These are phyloP conservation scores for Acanthurus tractus DNA, from an alignment of 2,797 vertebrate genomes.

Conservation along the genomic window DNA sequence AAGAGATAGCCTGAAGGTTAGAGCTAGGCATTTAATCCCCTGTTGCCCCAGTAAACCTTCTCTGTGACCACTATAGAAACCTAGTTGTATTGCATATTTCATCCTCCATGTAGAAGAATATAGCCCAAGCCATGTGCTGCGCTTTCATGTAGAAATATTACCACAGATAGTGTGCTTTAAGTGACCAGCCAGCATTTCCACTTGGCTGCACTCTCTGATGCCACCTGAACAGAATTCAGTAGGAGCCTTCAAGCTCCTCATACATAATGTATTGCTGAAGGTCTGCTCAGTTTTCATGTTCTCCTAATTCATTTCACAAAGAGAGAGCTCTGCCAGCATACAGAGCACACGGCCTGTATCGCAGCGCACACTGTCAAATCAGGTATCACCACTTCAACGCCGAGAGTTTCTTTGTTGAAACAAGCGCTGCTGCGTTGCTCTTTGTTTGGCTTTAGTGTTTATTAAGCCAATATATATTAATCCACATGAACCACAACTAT, in stretches of 20 bases:
- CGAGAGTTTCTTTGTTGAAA: slow-evolving; percentile 32
- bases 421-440: slow-evolving; percentile 17
- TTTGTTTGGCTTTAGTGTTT: slow-evolving; percentile 27
- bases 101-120: slow-evolving; percentile 46
- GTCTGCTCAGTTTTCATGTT: slow-evolving; percentile 83
- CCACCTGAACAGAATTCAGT: slow-evolving; percentile 83
- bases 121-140: slow-evolving; percentile 36
- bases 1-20: slow-evolving; percentile 56
- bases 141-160: slow-evolving; percentile 77
- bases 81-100: slow-evolving; percentile 62
- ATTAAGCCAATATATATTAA: slow-evolving; percentile 23
- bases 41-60: slow-evolving; percentile 55
- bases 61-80: slow-evolving; percentile 43
- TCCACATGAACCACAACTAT: slow-evolving; percentile 7
- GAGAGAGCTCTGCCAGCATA: slow-evolving; percentile 56
- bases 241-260: slow-evolving; percentile 80
- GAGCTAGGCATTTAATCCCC: slow-evolving; percentile 63
- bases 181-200: slow-evolving; percentile 82
- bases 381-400: slow-evolving; percentile 41
- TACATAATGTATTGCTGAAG: slow-evolving; percentile 81
- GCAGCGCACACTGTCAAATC: slow-evolving; percentile 41
- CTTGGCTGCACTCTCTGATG: slow-evolving; percentile 81
- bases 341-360: slow-evolving; percentile 43
- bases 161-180: slow-evolving; percentile 79
- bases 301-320: slow-evolving; percentile 82